These are phyloP conservation scores for Loxodonta africana DNA, from an alignment of 2,113 vertebrate species.

Conservation along the genomic window DNA sequence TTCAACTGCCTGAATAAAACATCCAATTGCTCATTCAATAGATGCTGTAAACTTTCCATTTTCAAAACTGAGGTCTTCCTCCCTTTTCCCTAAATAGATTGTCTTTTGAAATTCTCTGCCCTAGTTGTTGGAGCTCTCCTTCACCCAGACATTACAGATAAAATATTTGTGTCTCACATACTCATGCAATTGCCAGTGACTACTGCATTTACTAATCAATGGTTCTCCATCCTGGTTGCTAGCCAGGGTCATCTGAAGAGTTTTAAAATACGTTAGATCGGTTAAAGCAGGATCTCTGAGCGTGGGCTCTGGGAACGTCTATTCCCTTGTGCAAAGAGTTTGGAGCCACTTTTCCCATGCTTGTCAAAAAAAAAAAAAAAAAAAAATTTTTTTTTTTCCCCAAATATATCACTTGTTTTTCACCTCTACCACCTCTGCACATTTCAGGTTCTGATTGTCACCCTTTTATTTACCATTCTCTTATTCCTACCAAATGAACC, in stretches of 20 bases:
- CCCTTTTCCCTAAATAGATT: neutral
- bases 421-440: too few relatives aligned
- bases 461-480: neutral
- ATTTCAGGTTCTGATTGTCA: neutral
- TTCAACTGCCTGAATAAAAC: neutral
- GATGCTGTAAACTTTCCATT: neutral
- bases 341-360: too few relatives aligned
- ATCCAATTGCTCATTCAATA: neutral
- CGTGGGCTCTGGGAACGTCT: too few relatives aligned
- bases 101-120: neutral
- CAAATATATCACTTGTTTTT: too few relatives aligned
- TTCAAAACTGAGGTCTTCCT: neutral
- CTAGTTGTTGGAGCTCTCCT: neutral
- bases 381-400: too few relatives aligned
- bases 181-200: slow-evolving; percentile 21
- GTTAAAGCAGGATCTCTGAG: too few relatives aligned
- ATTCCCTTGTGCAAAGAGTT: too few relatives aligned
- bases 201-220: slow-evolving; percentile 24
- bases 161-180: neutral
- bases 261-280: too few relatives aligned
- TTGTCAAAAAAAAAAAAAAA: too few relatives aligned
- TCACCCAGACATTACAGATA: neutral
- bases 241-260: too few relatives aligned
- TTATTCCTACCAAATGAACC: neutral
- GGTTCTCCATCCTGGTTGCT: neutral